Conservation (phyloP, 2,113 vertebrate species). For the Atlantisia rogersi region DNA sequence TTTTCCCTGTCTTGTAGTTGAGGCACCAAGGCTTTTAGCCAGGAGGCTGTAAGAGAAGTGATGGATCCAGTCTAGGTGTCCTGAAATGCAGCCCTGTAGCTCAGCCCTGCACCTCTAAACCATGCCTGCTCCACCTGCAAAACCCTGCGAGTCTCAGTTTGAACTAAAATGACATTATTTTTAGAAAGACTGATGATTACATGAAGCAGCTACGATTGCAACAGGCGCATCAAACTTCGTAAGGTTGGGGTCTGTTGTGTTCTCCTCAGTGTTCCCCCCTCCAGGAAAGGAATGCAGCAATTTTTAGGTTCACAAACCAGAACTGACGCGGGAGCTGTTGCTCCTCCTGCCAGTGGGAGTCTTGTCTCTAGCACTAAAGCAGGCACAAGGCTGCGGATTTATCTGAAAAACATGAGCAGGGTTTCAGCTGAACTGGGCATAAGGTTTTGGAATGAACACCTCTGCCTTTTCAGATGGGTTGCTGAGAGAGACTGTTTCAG, state of each 20-base stretch:
- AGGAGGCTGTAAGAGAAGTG: background rate
- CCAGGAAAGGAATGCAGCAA: background rate
- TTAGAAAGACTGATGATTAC: background rate
- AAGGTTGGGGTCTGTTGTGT: background rate
- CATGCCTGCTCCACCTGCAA: background rate
- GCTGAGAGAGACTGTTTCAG: conserved; percentile 26
- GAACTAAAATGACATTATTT: background rate
- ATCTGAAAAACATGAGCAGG: background rate
- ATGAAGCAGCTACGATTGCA: background rate
- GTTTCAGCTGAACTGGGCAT: background rate
- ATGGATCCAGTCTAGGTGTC: rapidly evolving
- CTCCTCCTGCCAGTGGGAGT: background rate
- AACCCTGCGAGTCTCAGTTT: background rate
- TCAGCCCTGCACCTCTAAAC: background rate
- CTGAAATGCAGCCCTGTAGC: background rate
- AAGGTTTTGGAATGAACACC: conserved; percentile 7
- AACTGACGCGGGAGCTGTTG: background rate
- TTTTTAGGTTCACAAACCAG: background rate
- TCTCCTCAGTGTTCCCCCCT: background rate
- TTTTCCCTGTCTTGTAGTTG: too few species aligned
- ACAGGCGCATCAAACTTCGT: rapidly evolving
- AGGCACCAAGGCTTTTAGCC: background rate
- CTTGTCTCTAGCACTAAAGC: background rate
- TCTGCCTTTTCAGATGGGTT: conserved; percentile 15
- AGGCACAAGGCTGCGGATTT: background rate